Percentiles rank a stretch among this genome's conserved stretches.
Conservation (phyloP, 2,888 invertebrate species). For the Cataglyphis altisquamis region DNA sequence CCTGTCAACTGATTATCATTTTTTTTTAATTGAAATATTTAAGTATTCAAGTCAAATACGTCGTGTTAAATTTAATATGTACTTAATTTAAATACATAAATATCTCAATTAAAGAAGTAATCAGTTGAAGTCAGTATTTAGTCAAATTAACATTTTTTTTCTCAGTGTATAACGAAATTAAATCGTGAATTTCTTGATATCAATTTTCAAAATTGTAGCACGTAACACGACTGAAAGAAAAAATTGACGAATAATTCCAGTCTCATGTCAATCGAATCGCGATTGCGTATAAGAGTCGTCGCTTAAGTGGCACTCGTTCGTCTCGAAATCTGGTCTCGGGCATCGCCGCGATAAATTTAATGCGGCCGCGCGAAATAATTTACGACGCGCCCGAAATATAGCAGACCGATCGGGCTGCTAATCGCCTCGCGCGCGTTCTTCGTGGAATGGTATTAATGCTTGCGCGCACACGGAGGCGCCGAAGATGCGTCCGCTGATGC, state of each 20-base stretch:
- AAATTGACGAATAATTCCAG: neutral
- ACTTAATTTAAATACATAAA: too few species aligned
- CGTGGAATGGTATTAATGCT: constrained; percentile 76
- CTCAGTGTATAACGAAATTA: neutral
- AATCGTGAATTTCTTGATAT: neutral
- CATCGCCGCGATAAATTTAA: constrained; percentile 56
- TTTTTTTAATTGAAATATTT: too few species aligned
- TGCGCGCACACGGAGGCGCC: constrained; percentile 65
- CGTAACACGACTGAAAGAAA: neutral
- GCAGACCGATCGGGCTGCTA: constrained; percentile 64
- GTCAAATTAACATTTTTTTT: too few species aligned
- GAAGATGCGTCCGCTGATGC: constrained; percentile 76
- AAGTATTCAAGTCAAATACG: too few species aligned
- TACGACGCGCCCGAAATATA: constrained; percentile 56
- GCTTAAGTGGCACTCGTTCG: constrained; percentile 52
- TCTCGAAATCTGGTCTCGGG: constrained; percentile 54
- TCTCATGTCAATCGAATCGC: constrained; percentile 41
- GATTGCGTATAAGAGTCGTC: constrained; percentile 43
- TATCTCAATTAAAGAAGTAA: too few species aligned
- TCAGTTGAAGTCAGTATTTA: too few species aligned
- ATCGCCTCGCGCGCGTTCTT: constrained; percentile 70
- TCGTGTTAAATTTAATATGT: too few species aligned
- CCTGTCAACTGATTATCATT: too few species aligned
- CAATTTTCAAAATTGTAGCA: neutral
- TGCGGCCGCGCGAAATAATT: constrained; percentile 57